Base-by-base conservation (phyloP, 92 coral and sea anemone species). In the Muricea muricata region DNA sequence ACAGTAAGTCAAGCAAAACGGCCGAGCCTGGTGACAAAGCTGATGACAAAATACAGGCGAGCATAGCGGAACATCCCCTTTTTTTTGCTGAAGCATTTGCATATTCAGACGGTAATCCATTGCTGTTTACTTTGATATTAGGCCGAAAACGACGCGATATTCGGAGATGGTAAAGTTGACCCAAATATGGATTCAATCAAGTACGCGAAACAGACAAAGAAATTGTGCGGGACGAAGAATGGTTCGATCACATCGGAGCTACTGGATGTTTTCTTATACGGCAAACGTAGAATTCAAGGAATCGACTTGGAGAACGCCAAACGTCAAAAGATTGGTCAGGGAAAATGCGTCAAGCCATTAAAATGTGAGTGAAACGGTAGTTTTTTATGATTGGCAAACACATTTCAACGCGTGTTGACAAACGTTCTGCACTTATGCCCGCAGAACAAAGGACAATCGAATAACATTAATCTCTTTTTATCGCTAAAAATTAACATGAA, bases 271-370 rank as follows among this genome's bases (percentile, higher is more conserved):
- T 78, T 78, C 56, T 58, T 78, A 29, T 78, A 78, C 46, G 83
- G 83, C 29, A 78, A 78, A 15, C 39, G 83, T 6, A 78, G 58
- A 78, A 78, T 78, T 32, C 83, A 78, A 40, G 70, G 20, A 1
- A 78, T 78, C 35, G 71, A 78, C n/a, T 14, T 78, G 41, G 83
- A 78, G 55, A 65, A 58, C 48, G 83, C 83, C 34, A 78, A 78
- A 57, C 69, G 71, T 1, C 70, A 55, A 40, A 78, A 78, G 33
- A 34, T 63, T 63, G 70, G 69, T 5, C 61, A 56, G 18, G 80
- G 83, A 21, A 39, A 78, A 55, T 50, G 83, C 17, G 50, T 41
- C 4, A 40, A 75, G 21, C 65, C 37, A 28, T 26, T 75, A 47
- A 47, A 23, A 61, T 11, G 63, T 56, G 55, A 52, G 83, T 78